These are phyloP conservation scores for Dolichoris vasculosae DNA, from an alignment of 1,140 invertebrate species.

Conservation along the genomic window DNA sequence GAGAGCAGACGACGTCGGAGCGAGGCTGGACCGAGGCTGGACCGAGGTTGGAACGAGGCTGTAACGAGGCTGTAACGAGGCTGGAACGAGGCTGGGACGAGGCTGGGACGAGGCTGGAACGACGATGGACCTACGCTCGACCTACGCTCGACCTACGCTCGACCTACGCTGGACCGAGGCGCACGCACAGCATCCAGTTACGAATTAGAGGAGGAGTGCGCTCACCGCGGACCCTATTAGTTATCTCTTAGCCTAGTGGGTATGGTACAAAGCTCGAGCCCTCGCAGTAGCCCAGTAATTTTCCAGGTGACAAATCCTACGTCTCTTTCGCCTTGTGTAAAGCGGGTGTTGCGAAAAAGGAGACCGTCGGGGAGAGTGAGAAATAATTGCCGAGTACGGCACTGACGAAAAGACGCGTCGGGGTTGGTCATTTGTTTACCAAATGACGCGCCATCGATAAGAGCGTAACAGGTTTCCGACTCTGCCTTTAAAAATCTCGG, in stretches of 20 bases:
- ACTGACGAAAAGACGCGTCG: neutral
- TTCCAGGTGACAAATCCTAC: slow-evolving; percentile 58
- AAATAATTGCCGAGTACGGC: slow-evolving; percentile 51
- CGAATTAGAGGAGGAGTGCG: slow-evolving; percentile 46
- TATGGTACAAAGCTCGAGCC: no score
- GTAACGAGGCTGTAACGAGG: neutral
- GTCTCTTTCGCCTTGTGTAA: neutral
- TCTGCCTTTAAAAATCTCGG: neutral
- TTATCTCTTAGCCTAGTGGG: slow-evolving; percentile 61
- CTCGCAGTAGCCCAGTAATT: slow-evolving; percentile 61
- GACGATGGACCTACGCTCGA: neutral
- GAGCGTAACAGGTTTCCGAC: neutral
- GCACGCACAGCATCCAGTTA: slow-evolving; percentile 43
- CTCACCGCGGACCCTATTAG: slow-evolving; percentile 57
- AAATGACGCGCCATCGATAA: neutral
- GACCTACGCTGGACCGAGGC: neutral
- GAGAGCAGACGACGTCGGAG: slow-evolving; percentile 26
- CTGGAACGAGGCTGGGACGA: slow-evolving; percentile 38
- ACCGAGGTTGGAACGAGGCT: neutral
- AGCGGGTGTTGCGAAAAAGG: slow-evolving; percentile 8
- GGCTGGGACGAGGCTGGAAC: neutral
- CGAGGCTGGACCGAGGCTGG: neutral
- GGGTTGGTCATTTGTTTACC: neutral
- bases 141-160: no score
- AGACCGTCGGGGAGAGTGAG: slow-evolving; percentile 12